phyloP scores from a whole-genome alignment of 1,140 invertebrate genomes.

The Cyclina sinensis region DNA sequence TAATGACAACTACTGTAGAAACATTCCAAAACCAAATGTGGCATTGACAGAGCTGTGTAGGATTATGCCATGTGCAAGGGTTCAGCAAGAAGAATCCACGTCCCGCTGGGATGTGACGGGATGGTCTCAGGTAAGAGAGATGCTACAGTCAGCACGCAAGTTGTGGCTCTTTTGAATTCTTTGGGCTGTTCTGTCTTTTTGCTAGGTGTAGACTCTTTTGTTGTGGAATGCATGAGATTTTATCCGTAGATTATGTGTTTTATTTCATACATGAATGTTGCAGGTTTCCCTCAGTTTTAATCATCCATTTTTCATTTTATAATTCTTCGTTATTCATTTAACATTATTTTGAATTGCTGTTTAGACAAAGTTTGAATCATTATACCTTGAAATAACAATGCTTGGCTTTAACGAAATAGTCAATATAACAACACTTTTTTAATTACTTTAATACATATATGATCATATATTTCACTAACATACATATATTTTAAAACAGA shows the following conservation, averaged over 20 bases:
- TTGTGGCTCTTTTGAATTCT: background rate
- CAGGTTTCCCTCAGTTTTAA: background rate
- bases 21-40: slow-evolving; percentile 67
- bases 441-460: no score
- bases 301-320: slow-evolving; percentile 1
- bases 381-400: background rate
- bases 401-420: background rate
- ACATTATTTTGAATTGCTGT: no score
- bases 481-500: no score
- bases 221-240: slow-evolving; percentile 27
- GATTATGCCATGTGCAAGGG: slow-evolving; percentile 68
- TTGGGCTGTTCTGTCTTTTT: background rate
- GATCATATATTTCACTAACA: no score
- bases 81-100: background rate
- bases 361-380: no score
- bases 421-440: no score
- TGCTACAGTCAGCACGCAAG: slow-evolving; percentile 31
- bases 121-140: slow-evolving; percentile 73
- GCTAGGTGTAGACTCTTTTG: background rate
- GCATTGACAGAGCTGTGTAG: slow-evolving; percentile 69
- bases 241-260: background rate
- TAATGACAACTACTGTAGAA: slow-evolving; percentile 65
- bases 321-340: no score
- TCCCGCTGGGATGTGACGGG: slow-evolving; percentile 69
- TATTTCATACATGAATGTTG: background rate